Base-by-base conservation (phyloP, 2,888 invertebrate species). In the Agriopis marginaria region DNA sequence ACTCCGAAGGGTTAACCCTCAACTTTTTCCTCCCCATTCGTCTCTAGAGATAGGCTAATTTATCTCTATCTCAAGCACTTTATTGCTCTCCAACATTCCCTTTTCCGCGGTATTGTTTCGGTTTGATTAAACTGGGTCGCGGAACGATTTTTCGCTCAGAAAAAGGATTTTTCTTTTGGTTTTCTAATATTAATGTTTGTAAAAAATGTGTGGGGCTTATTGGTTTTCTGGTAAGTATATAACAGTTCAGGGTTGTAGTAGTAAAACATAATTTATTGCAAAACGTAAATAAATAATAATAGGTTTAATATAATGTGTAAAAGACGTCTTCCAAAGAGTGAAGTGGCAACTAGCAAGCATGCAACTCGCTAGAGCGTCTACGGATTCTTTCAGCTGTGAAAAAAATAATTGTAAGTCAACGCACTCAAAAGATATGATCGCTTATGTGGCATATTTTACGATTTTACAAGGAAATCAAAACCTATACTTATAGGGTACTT, bases 11-110 rank as follows among this genome's bases (percentile, higher is more conserved):
- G 91, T 91, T 89, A 86, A 84, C 90, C 92, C 89, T 89, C 88
- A 90, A 90, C 82, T 89, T 90, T 90, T 91, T 90, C 89, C 83
- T 84, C 78, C 89, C 90, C 83, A 92, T 93, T 81, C 88, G 85
- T 92, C 92, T 90, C 79, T 82, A 79, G 87, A 89, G 89, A 92
- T 89, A 90, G 88, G 86, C 86, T 90, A 89, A 91, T 92, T 91
- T 92, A 92, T 90, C 86, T 89, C 86, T 90, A 91, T 91, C 89
- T 88, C 82, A 84, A 80, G 86, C 88, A 87, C 89, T 91, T 90
- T 90, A 90, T 89, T 86, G 86, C 85, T 73, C 80, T 77, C 74
- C 81, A 86, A 87, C 53, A 89, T 87, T 86, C 86, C 80, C 83
- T 83, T 80, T 80, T 83, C 70, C 84, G 86, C 82, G 87, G 87